Conservation (phyloP, 64 coral and sea anemone genomes). For the Dendrophyllia cribrosa region DNA sequence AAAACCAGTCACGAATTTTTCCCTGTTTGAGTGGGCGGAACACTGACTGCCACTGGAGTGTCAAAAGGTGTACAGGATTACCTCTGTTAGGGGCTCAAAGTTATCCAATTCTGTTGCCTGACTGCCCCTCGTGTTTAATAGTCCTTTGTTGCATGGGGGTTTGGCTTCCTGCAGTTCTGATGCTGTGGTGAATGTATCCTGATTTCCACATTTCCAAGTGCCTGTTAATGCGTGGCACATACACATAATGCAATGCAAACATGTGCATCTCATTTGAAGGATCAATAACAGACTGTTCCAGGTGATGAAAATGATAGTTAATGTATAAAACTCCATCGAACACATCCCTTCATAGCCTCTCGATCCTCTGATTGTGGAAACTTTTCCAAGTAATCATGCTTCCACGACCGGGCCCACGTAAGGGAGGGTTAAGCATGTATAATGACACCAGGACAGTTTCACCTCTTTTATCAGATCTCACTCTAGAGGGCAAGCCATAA, state of each 20-base stretch:
- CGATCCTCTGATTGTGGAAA: not conserved
- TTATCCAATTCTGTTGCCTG: slow-evolving; percentile 2
- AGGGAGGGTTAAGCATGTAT: not conserved
- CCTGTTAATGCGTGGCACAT: not conserved
- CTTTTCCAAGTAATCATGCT: slow-evolving; percentile 2
- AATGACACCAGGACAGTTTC: not conserved
- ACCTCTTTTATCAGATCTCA: slow-evolving; percentile 1
- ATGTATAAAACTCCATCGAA: not conserved
- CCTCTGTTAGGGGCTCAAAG: not conserved
- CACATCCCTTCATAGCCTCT: not conserved
- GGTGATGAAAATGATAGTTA: not conserved
- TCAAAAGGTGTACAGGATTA: not conserved
- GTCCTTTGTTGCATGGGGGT: not conserved
- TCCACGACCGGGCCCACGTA: not conserved
- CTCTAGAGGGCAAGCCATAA: not conserved
- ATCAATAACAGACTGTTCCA: not conserved
- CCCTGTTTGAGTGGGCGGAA: no score
- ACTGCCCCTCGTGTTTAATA: not conserved
- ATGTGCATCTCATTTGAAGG: not conserved
- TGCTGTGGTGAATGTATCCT: slow-evolving; percentile 11
- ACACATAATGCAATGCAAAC: not conserved
- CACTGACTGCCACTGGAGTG: not conserved
- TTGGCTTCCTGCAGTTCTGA: slow-evolving; percentile 19
- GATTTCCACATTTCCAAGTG: slow-evolving; percentile 2
- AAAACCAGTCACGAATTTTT: no score